phyloP scores from a whole-genome alignment of 1,140 invertebrate species.

The Anastrepha obliqua region DNA sequence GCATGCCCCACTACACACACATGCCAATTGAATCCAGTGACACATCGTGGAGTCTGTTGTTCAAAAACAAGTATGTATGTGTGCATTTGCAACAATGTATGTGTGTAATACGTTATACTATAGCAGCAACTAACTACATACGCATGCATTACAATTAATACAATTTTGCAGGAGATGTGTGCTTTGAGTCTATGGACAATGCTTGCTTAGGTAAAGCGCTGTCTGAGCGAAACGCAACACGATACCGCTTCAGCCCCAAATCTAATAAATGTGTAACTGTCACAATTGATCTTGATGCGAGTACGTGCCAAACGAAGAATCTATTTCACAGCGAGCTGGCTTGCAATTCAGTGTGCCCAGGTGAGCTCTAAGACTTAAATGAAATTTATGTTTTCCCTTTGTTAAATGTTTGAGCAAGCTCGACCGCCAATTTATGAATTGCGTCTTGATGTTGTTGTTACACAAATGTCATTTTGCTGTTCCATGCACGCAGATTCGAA shows the following conservation, averaged over 20 bases:
- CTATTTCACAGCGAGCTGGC: conserved; percentile 89
- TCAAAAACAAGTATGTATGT: conserved; percentile 82
- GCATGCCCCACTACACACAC: conserved; percentile 89
- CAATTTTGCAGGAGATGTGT: conserved; percentile 81
- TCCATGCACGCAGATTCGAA: no score
- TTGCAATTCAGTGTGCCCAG: conserved; percentile 88
- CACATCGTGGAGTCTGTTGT: conserved; percentile 87
- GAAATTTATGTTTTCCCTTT: no score
- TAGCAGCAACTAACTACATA: neutral
- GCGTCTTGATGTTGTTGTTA: no score
- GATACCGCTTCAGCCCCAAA: conserved; percentile 87
- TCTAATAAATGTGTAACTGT: conserved; percentile 85
- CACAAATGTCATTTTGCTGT: no score
- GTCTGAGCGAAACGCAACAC: conserved; percentile 76
- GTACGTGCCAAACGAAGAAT: conserved; percentile 90
- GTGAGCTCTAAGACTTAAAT: conserved; percentile 65
- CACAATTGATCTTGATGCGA: conserved; percentile 76
- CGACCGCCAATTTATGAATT: no score
- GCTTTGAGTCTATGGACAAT: conserved; percentile 83
- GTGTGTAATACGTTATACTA: neutral
- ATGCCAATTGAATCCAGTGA: conserved; percentile 86
- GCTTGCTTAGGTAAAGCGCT: conserved; percentile 76
- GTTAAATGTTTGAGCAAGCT: no score
- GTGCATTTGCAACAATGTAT: neutral
- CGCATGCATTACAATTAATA: neutral